Conservation (phyloP, 1,140 invertebrate species). For the Drosophila varians region DNA sequence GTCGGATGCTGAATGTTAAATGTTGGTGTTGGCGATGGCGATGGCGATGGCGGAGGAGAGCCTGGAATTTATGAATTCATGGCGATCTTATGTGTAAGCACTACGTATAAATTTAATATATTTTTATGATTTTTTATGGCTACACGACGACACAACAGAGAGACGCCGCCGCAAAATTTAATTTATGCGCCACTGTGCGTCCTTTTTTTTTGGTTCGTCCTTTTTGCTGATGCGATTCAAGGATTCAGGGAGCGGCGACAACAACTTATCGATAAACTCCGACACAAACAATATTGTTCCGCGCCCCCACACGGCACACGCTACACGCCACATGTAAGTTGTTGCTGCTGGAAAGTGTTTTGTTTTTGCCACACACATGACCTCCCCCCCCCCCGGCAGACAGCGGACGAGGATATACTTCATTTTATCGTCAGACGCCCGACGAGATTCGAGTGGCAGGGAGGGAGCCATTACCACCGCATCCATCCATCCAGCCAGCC, state of each 20-base stretch:
- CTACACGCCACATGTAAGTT: constrained; percentile 23
- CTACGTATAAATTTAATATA: constrained; percentile 58
- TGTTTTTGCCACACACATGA: constrained; percentile 64
- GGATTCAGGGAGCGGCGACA: constrained; percentile 36
- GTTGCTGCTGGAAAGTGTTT: constrained; percentile 57
- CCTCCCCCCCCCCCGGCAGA: constrained; percentile 13
- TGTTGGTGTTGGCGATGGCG: constrained; percentile 2
- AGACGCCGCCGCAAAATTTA: constrained; percentile 16
- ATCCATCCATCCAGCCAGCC: constrained; percentile 1
- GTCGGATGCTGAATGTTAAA: constrained; percentile 10
- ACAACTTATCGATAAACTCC: constrained; percentile 74
- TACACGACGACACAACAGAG: constrained; percentile 26
- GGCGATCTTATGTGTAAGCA: constrained; percentile 61
- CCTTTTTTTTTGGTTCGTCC: constrained; percentile 27
- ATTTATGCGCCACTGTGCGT: constrained; percentile 51
- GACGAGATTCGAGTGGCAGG: constrained; percentile 62
- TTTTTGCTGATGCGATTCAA: constrained; percentile 37
- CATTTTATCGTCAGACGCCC: constrained; percentile 71
- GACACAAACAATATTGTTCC: constrained; percentile 72
- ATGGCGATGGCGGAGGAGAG: constrained; percentile 7
- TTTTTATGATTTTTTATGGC: constrained; percentile 59
- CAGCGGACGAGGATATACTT: constrained; percentile 49
- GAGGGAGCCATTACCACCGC: constrained; percentile 17
- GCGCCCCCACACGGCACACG: not conserved
- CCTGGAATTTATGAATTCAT: constrained; percentile 65